phyloP scores from a whole-genome alignment of 2,888 invertebrate genomes.

The Drosophila demipolita region DNA sequence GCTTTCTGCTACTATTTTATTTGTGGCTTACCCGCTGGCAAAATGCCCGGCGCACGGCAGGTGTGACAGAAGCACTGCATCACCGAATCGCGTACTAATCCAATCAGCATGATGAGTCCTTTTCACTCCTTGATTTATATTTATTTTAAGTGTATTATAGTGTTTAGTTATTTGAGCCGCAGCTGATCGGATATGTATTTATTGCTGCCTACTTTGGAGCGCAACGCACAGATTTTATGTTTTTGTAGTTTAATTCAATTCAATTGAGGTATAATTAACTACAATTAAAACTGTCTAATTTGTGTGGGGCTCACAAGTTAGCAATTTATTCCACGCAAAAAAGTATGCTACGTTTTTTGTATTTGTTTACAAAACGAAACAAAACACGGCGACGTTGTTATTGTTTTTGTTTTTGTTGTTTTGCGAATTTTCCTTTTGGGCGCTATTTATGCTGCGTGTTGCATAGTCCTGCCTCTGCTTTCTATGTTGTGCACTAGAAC shows the following conservation, averaged over 20 bases:
- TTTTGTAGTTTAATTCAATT: constrained; percentile 7
- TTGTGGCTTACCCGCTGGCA: constrained; percentile 89
- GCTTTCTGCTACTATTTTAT: constrained; percentile 29
- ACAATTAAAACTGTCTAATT: constrained; percentile 26
- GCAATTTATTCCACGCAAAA: constrained; percentile 12
- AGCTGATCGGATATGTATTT: constrained; percentile 49
- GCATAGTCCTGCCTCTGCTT: constrained; percentile 25
- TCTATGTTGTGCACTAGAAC: constrained; percentile 22
- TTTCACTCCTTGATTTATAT: constrained; percentile 3
- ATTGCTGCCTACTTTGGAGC: constrained; percentile 23
- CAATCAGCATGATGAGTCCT: constrained; percentile 90
- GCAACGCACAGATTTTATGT: constrained; percentile 27
- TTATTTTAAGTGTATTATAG: constrained; percentile 11
- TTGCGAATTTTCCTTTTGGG: constrained; percentile 29
- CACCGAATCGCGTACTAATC: constrained; percentile 95
- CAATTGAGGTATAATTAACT: constrained; percentile 5
- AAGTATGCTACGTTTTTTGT: constrained; percentile 38
- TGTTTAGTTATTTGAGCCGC: constrained; percentile 9
- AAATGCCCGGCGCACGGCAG: constrained; percentile 91
- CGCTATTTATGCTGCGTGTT: constrained; percentile 29
- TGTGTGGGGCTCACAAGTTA: background rate
- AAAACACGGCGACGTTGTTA: constrained; percentile 25
- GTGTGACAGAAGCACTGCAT: constrained; percentile 97
- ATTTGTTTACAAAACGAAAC: constrained; percentile 45
- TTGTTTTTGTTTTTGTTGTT: constrained; percentile 4